Evolutionary conservation across 2,113 vertebrate genomes (phyloP).

Genomic region (Agelaius tricolor): DNA sequence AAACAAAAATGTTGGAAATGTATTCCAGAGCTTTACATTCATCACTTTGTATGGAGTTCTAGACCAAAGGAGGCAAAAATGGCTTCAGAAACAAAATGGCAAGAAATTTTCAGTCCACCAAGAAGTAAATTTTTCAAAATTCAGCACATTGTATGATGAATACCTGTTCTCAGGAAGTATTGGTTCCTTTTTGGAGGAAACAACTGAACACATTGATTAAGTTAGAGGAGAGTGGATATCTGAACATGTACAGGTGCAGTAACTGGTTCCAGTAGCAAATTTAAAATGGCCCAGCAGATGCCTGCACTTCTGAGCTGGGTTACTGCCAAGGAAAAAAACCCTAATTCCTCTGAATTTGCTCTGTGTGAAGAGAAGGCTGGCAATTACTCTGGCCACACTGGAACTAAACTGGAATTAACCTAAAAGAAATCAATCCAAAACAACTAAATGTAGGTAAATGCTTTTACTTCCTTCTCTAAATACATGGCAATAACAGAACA

Average conservation of each 20-base stretch:
- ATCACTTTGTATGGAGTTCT: neutral
- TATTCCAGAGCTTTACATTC: neutral
- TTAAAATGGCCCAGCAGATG: neutral
- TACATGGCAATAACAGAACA: neutral
- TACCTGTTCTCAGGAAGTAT: fast-evolving
- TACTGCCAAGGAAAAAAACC: neutral
- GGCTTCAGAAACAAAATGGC: neutral
- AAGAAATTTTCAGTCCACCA: neutral
- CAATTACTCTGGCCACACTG: neutral
- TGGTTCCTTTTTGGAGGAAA: neutral
- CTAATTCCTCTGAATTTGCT: neutral
- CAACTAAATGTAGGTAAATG: neutral
- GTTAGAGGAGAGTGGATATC: neutral
- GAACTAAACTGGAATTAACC: neutral
- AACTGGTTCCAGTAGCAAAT: neutral
- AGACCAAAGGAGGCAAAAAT: neutral
- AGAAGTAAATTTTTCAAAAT: neutral
- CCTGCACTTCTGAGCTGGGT: neutral
- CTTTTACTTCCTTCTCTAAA: neutral
- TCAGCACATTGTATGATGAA: neutral
- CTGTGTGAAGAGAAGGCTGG: neutral
- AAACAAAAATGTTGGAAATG: too few relatives aligned
- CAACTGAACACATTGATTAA: neutral
- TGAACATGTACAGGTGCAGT: fast-evolving
- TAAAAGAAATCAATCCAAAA: neutral